Percentiles rank a stretch among this genome's conserved stretches.
phyloP scores from a whole-genome alignment of 2,888 invertebrate genomes.

The Drepana falcataria region DNA sequence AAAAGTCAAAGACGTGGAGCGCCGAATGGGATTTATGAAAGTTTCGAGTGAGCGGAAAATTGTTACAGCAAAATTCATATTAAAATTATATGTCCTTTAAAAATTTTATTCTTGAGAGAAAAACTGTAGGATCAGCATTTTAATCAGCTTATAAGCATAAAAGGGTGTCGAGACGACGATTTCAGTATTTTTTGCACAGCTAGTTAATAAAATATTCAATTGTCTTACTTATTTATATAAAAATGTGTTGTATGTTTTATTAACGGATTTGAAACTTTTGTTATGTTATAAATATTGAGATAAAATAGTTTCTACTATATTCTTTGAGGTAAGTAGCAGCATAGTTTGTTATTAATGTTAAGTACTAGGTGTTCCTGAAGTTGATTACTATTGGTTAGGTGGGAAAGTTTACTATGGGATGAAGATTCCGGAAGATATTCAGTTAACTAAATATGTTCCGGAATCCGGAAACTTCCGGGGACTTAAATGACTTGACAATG shows the following conservation, averaged over 20 bases:
- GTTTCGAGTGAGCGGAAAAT: conserved; percentile 13
- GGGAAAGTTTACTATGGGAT: too few relatives aligned
- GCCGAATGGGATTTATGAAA: conserved; percentile 9
- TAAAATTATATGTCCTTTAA: conserved; percentile 20
- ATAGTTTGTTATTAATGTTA: too few relatives aligned
- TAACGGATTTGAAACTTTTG: not conserved
- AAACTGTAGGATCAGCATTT: conserved; percentile 38
- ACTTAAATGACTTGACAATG: too few relatives aligned
- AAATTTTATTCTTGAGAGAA: conserved; percentile 20
- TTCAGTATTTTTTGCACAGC: conserved; percentile 49
- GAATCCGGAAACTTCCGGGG: too few relatives aligned
- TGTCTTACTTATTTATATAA: conserved; percentile 25
- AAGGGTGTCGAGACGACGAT: conserved; percentile 35
- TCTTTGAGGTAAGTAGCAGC: too few relatives aligned
- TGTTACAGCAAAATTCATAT: conserved; percentile 23
- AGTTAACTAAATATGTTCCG: too few relatives aligned
- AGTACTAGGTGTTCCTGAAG: too few relatives aligned
- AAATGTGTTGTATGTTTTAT: conserved; percentile 19
- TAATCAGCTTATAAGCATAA: conserved; percentile 37
- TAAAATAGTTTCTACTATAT: not conserved
- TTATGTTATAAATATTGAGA: not conserved
- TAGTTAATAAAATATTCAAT: conserved; percentile 50
- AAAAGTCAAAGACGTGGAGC: not conserved
- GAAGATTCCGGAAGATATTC: too few relatives aligned
- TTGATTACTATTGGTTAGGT: too few relatives aligned